phyloP scores from a whole-genome alignment of 2,797 vertebrate genomes.

The Microchirus variegatus region DNA sequence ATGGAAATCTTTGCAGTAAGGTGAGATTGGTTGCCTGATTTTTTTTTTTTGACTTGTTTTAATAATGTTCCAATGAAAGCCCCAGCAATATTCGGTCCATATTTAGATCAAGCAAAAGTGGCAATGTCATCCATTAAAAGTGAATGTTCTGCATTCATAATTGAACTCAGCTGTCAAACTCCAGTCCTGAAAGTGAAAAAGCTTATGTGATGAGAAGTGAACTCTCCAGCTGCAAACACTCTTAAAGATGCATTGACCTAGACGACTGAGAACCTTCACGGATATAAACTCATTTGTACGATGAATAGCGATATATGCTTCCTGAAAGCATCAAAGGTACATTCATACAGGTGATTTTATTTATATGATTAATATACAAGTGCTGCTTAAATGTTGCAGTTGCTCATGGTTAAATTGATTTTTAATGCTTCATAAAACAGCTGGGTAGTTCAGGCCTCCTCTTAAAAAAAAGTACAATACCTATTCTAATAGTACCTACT shows the following conservation, averaged over 20 bases:
- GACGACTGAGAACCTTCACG: too few species aligned
- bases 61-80: not conserved
- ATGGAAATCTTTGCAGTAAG: not conserved
- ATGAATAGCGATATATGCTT: too few species aligned
- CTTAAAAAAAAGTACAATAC: not conserved
- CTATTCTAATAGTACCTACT: not conserved
- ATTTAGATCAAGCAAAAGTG: conserved; percentile 5
- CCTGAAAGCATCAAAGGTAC: too few species aligned
- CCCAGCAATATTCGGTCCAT: not conserved
- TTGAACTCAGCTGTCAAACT: too few species aligned
- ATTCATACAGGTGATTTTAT: not conserved
- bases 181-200: too few species aligned
- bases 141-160: not conserved
- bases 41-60: not conserved
- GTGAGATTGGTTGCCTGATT: not conserved
- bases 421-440: conserved; percentile 1
- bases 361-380: conserved; percentile 5
- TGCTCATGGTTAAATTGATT: not conserved
- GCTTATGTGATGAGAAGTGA: too few species aligned
- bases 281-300: too few species aligned
- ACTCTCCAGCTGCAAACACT: too few species aligned
- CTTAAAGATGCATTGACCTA: too few species aligned
- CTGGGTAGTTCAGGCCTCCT: not conserved
- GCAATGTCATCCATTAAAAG: not conserved
- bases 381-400: not conserved